Evolutionary conservation across 2,888 invertebrate species (phyloP).

Genomic region (Doris montereyensis): DNA sequence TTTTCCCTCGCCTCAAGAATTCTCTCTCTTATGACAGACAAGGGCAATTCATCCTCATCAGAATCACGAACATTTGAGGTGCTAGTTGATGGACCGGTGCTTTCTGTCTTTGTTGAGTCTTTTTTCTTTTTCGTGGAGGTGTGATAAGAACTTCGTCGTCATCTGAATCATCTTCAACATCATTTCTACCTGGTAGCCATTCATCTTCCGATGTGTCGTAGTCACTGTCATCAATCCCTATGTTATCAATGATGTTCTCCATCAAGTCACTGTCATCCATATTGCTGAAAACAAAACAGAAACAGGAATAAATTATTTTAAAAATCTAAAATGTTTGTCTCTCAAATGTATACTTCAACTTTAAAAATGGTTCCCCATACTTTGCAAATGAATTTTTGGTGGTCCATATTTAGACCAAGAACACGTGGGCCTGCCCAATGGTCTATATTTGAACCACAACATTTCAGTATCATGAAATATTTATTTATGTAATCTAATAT

Average conservation of each 20-base stretch:
- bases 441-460: no score
- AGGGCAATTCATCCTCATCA: neutral
- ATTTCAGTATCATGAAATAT: no score
- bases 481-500: no score
- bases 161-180: neutral
- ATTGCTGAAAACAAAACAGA: neutral
- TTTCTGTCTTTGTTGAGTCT: neutral
- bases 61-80: no score
- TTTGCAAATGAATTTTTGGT: neutral
- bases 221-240: neutral
- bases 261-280: neutral
- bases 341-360: neutral
- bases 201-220: neutral
- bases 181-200: neutral
- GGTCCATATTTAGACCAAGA: conserved; percentile 11
- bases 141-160: no score
- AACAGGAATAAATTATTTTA: neutral
- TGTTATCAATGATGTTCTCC: neutral
- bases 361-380: neutral
- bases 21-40: neutral
- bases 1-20: neutral
- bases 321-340: no score
- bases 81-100: no score
- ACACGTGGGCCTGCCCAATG: no score
- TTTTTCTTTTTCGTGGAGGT: no score